Evolutionary conservation across 2,797 vertebrate species (phyloP).

Genomic region (Microcaecilia unicolor): DNA sequence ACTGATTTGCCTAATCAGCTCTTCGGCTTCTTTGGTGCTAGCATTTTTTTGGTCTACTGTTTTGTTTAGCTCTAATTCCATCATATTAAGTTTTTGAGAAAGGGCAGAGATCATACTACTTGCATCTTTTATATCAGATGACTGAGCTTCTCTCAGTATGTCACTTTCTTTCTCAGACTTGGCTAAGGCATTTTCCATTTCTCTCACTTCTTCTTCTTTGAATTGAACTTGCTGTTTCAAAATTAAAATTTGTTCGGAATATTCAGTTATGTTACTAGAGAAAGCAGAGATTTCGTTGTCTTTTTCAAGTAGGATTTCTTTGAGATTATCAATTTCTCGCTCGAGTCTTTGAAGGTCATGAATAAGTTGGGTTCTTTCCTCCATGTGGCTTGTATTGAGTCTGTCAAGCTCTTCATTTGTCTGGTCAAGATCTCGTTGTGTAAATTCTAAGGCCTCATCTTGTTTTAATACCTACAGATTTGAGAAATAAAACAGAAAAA

Average conservation of each 20-base stretch:
- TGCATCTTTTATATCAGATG: conserved; percentile 58
- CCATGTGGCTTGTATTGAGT: conserved; percentile 70
- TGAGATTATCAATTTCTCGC: conserved; percentile 74
- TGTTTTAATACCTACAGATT: conserved; percentile 64
- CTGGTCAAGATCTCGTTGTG: conserved; percentile 75
- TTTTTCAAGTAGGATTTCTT: conserved; percentile 66
- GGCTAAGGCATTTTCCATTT: conserved; percentile 51
- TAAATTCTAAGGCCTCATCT: conserved; percentile 54
- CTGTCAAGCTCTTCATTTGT: conserved; percentile 83
- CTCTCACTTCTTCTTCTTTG: conserved; percentile 68
- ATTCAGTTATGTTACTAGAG: conserved; percentile 58
- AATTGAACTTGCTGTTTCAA: conserved; percentile 63
- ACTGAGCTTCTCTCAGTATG: conserved; percentile 63
- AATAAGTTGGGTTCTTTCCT: conserved; percentile 79
- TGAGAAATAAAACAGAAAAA: neutral
- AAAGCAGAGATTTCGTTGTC: conserved; percentile 68
- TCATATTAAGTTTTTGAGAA: conserved; percentile 46
- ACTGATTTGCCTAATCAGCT: conserved; percentile 51
- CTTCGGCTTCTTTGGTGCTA: conserved; percentile 53
- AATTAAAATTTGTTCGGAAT: conserved; percentile 61
- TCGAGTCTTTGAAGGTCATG: conserved; percentile 82
- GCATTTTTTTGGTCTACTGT: conserved; percentile 45
- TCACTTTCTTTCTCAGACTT: conserved; percentile 58
- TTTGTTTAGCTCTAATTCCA: conserved; percentile 49
- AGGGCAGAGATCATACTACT: conserved; percentile 58